A percentile compares a stretch with the other conserved stretches of the same genome.
Evolutionary conservation across 2,888 invertebrate species (phyloP).

Genomic region (Hypolimnas misippus): DNA sequence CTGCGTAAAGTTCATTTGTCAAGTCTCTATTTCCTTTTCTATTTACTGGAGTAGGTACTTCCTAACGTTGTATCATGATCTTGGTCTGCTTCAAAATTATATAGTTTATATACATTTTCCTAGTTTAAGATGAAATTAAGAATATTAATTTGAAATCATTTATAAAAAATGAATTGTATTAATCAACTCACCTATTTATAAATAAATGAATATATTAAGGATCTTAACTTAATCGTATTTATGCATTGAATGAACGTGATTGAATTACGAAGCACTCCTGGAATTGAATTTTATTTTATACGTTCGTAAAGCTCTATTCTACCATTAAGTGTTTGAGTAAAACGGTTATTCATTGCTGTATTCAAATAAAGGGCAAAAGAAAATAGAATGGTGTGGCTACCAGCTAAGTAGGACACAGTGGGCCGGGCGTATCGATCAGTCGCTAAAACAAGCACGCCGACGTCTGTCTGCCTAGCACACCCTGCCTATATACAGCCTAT

Average conservation of each 20-base stretch:
- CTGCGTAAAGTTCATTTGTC: conserved; percentile 73
- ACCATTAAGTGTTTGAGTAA: conserved; percentile 17
- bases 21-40: conserved; percentile 53
- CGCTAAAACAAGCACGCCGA: conserved; percentile 71
- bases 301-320: conserved; percentile 34
- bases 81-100: neutral
- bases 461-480: conserved; percentile 69
- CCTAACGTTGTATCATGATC: neutral
- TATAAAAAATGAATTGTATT: neutral
- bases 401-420: conserved; percentile 73
- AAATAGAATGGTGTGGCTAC: conserved; percentile 68
- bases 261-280: conserved; percentile 5
- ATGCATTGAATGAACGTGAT: conserved; percentile 3
- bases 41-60: conserved; percentile 11
- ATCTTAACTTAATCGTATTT: neutral
- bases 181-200: neutral
- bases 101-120: neutral
- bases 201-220: neutral
- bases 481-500: conserved; percentile 61
- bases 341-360: conserved; percentile 48
- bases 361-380: conserved; percentile 63
- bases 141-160: neutral
- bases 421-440: conserved; percentile 75
- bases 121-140: too few relatives aligned
- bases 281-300: conserved; percentile 13